phyloP scores from a whole-genome alignment of 2,113 vertebrate species.

The Coturnix japonica region DNA sequence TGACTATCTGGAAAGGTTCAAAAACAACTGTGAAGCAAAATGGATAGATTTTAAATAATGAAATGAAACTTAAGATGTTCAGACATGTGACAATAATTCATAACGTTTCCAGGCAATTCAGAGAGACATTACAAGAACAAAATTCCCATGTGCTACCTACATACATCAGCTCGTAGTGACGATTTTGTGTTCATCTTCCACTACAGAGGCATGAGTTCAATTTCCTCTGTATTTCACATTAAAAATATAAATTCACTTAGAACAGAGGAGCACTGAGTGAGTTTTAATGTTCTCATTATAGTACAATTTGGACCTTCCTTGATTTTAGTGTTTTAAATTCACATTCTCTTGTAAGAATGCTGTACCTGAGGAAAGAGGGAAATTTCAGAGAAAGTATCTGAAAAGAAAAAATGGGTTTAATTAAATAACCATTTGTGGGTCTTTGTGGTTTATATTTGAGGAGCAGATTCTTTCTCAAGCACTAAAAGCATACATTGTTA shows the following conservation, averaged over 20 bases:
- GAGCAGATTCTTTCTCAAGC: slow-evolving; percentile 59
- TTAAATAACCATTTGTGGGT: slow-evolving; percentile 70
- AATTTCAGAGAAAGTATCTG: slow-evolving; percentile 51
- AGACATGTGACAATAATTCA: background rate
- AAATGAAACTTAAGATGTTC: background rate
- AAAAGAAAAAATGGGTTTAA: slow-evolving; percentile 59
- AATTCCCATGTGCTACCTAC: background rate
- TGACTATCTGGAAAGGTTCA: background rate
- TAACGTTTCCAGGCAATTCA: background rate
- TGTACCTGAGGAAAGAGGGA: slow-evolving; percentile 21
- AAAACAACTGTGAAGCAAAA: background rate
- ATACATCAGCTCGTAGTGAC: background rate
- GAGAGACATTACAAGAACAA: background rate
- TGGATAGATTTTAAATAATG: background rate
- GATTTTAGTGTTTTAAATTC: slow-evolving; percentile 46
- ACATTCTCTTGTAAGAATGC: background rate
- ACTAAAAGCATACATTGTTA: slow-evolving; percentile 45
- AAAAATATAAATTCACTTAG: slow-evolving; percentile 23
- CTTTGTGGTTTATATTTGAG: slow-evolving; percentile 71
- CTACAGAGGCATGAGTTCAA: background rate
- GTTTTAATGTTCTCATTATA: background rate
- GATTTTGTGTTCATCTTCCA: background rate
- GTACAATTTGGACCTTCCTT: slow-evolving; percentile 8
- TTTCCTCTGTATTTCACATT: slow-evolving; percentile 20
- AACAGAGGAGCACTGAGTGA: background rate